Base-by-base conservation (phyloP, 2,888 invertebrate species). In the Chaetogeoica ovagalla region DNA sequence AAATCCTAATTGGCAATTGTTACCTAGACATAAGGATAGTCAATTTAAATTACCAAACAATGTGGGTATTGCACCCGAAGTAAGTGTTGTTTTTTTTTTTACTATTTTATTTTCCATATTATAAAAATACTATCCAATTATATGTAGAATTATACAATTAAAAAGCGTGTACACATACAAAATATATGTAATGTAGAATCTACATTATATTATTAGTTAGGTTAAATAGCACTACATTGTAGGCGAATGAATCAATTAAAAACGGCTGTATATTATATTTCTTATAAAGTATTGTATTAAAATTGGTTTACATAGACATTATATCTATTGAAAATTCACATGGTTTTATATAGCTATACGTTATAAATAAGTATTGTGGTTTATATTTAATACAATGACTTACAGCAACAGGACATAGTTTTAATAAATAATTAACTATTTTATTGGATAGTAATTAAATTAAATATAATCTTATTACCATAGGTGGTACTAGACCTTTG, bases 1-100 rank as follows among this genome's bases (percentile, higher is more conserved):
- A 55, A 79, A 79, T 70, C 79, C 79, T 43, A 79, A 79, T 43
- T 79, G 79, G 79, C 79, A 79, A n/a, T n/a, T 79, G 15, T n/a
- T 79, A 63, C 79, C 79, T 7, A 79, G 59, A 21, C 39, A 79
- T 71, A 79, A 79, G 65, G 79, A 79, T 70, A 79, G 79, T 13
- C 79, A 79, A 15, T 79, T 79, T 21, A 79, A 79, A 70, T 79
- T 79, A 43, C 79, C 79, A 23, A 79, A 79, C n/a, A 79, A 79
- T 71, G 57, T 79, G 15, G 79, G 79, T 39, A 79, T 79, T 39
- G 79, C 63, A 3, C 71, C 79, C 6, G 79, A 79, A 55, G 79
- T 79, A 71, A 71, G 70, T 71, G 23, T 11, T 3, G 13, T 65
- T 39, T 55, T 52, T 6, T 48, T 30, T 6, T 23, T 37, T 60